Evolutionary conservation across 2,113 vertebrate species (phyloP).

Genomic region (Oncorhynchus kisutch): DNA sequence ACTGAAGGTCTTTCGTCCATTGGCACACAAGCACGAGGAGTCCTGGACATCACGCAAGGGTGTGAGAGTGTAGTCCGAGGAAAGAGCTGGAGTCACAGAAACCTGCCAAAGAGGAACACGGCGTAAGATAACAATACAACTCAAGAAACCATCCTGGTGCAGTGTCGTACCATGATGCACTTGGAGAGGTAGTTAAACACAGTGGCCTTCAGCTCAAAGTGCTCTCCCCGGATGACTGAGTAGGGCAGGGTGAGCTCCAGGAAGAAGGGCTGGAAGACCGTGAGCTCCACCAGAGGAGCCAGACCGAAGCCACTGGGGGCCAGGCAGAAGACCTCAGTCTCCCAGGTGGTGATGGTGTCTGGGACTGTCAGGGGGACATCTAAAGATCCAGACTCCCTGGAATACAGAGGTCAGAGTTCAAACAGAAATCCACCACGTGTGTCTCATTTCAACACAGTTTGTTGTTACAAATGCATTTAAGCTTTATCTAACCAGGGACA

Average conservation of each 20-base stretch:
- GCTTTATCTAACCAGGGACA: neutral
- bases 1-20: slow-evolving; percentile 64
- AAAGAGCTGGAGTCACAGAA: slow-evolving; percentile 57
- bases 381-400: slow-evolving; percentile 72
- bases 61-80: slow-evolving; percentile 69
- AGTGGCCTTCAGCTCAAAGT: slow-evolving; percentile 83
- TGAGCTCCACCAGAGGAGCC: slow-evolving; percentile 37
- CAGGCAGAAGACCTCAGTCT: slow-evolving; percentile 80
- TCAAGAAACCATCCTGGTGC: too few species aligned
- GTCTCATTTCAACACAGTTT: too few species aligned
- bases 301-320: slow-evolving; percentile 80
- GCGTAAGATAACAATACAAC: slow-evolving; percentile 1
- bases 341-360: slow-evolving; percentile 90
- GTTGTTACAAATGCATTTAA: too few species aligned
- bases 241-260: slow-evolving; percentile 84
- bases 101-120: slow-evolving; percentile 64
- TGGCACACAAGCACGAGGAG: slow-evolving; percentile 67
- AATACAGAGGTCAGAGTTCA: neutral
- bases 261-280: slow-evolving; percentile 87
- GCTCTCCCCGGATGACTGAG: slow-evolving; percentile 83
- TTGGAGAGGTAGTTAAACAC: slow-evolving; percentile 80
- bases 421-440: neutral
- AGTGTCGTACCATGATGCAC: slow-evolving; percentile 80
- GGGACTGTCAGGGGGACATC: slow-evolving; percentile 73
- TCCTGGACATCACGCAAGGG: slow-evolving; percentile 58